These are phyloP conservation scores for Lucinisca nassula DNA, from an alignment of 2,888 invertebrate genomes.

Conservation along the genomic window DNA sequence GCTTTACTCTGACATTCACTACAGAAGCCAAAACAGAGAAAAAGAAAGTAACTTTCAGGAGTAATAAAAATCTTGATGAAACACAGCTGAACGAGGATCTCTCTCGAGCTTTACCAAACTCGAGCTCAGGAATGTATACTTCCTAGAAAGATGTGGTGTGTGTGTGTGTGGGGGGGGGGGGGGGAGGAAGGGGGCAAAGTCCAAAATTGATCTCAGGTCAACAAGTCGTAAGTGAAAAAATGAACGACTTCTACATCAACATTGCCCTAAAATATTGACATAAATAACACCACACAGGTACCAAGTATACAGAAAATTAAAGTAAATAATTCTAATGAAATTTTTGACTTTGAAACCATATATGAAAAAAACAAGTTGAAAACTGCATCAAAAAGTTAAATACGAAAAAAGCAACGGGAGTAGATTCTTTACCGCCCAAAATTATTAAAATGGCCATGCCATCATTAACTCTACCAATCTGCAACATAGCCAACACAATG, in stretches of 20 bases:
- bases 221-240: neutral
- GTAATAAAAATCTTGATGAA: no score
- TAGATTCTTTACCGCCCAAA: slow-evolving; percentile 33
- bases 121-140: no score
- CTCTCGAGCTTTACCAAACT: no score
- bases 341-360: neutral
- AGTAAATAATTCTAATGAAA: neutral
- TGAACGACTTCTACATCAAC: slow-evolving; percentile 34
- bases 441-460: neutral
- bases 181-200: no score
- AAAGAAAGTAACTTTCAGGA: no score
- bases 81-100: no score
- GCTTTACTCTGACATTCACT: no score
- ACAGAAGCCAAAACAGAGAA: no score
- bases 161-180: no score
- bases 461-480: neutral
- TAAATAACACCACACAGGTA: neutral
- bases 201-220: slow-evolving; percentile 8
- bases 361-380: neutral
- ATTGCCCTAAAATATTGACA: slow-evolving; percentile 34
- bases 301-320: slow-evolving; percentile 1
- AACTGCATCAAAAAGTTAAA: neutral
- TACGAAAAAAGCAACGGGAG: slow-evolving; percentile 30
- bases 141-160: no score
- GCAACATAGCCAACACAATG: neutral